Evolutionary conservation across 1,140 invertebrate species (phyloP), one percentile per base, ranked within the genome.

Genomic region (Rhyzopertha dominica): DNA sequence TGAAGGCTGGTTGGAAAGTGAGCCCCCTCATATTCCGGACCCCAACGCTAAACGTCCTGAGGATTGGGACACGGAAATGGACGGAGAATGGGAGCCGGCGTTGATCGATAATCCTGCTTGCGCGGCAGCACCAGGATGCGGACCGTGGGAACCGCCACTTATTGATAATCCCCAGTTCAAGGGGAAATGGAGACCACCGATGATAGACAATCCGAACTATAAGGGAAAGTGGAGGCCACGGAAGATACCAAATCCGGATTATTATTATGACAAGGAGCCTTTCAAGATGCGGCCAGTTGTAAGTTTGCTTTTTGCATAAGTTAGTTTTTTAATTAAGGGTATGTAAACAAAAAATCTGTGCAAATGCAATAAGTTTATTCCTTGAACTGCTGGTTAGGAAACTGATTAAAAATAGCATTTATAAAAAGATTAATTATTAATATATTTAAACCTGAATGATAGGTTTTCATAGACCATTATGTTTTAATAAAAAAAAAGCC

Each of bases 41-140:
- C 82, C 90, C 0, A 79, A 83, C 29, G 87, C 93, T 5, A 70
- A 78, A 22, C 95, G 93, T 72, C 95, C 95, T 0, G 78, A 79
- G 1, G 95, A 98, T 67, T 98, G 95, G 95, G 95, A 99, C 71
- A 80, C 87, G 32, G 92, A 96, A 52, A 98, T 98, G 84, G 96
- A 99, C 73, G 96, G 96, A 1, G 87, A 91, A 67, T 99, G 95
- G 95, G 96, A 99, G 71, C 82, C 96, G 12, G 89, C 95, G 0
- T 73, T 94, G 37, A 83, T 98, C 20, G 78, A 82, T 46, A 99
- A 99, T 74, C 91, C 94, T 0, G 78, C 43, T 10, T 66, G 64
- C 31, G 47, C 40, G 1, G 75, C 81, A 49, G 86, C 80, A 7
- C 74, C 84, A 3, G 95, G 96, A 3, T 99, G 96, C 74, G 96